Percentiles rank a stretch among this genome's conserved stretches.
These are phyloP conservation scores for Rhinella marina DNA, from an alignment of 2,797 vertebrate species.

Conservation along the genomic window DNA sequence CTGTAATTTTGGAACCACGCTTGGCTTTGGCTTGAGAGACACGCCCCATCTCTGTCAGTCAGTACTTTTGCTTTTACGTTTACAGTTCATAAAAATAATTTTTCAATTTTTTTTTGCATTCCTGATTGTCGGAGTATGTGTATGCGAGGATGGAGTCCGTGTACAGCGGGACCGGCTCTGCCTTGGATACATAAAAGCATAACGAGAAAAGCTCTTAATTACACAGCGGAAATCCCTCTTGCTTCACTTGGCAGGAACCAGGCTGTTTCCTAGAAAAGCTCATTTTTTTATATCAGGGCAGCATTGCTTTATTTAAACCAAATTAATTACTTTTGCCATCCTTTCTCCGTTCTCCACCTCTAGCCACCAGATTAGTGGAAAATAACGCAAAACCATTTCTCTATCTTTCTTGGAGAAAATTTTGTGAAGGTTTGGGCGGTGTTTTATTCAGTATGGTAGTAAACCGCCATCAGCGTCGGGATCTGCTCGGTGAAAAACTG, in stretches of 20 bases:
- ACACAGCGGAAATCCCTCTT: slow-evolving; percentile 50
- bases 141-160: too few relatives aligned
- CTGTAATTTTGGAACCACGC: too few relatives aligned
- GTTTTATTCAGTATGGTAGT: not conserved
- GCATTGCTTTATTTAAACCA: slow-evolving; percentile 3
- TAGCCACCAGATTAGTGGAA: not conserved
- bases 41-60: too few relatives aligned
- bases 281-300: slow-evolving; percentile 26
- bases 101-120: too few relatives aligned
- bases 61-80: too few relatives aligned
- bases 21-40: too few relatives aligned
- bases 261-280: slow-evolving; percentile 11
- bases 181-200: not conserved
- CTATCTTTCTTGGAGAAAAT: not conserved
- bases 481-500: too few relatives aligned
- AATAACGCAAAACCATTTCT: not conserved
- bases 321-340: slow-evolving; percentile 8
- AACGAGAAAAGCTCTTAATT: slow-evolving; percentile 47
- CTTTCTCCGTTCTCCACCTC: not conserved
- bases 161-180: slow-evolving; percentile 13
- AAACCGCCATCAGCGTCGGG: not conserved
- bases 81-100: too few relatives aligned
- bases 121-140: not conserved
- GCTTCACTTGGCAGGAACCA: slow-evolving; percentile 19
- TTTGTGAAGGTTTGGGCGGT: not conserved